Evolutionary conservation across 2,888 invertebrate species (phyloP).

Genomic region (Orgyia antiqua): DNA sequence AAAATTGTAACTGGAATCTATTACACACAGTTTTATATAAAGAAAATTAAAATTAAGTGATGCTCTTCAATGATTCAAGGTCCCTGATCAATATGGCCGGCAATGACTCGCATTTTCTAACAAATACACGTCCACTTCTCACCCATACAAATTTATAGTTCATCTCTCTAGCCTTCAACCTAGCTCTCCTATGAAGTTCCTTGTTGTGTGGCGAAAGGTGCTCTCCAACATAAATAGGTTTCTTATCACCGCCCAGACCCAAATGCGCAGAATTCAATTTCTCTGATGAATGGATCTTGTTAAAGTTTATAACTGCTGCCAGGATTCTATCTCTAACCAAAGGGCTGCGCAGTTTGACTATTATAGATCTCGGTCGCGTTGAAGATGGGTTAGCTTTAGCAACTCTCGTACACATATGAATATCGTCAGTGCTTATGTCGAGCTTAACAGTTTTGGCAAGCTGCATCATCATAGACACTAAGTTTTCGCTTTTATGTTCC

Average conservation of each 20-base stretch:
- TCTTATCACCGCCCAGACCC: background rate
- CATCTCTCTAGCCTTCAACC: no score
- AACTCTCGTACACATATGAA: slow-evolving; percentile 1
- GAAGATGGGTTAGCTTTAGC: background rate
- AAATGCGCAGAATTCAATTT: background rate
- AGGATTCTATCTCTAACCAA: background rate
- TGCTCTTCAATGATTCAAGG: no score
- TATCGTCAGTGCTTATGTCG: background rate
- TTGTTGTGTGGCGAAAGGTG: no score
- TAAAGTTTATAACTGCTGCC: slow-evolving; percentile 1
- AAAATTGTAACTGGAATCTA: background rate
- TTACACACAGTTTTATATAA: no score
- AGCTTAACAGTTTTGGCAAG: background rate
- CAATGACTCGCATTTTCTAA: no score
- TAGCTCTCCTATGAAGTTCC: no score
- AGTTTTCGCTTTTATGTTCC: background rate
- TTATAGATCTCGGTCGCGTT: background rate
- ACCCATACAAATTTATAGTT: no score
- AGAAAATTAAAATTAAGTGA: no score
- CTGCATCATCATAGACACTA: background rate
- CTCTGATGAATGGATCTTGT: background rate
- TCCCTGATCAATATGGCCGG: no score
- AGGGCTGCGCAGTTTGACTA: background rate
- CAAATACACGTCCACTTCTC: no score
- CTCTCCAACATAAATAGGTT: no score